Evolutionary conservation across 2,888 invertebrate genomes (phyloP), one percentile per base, ranked within the genome.

Genomic region (Barypeithes pellucidus): DNA sequence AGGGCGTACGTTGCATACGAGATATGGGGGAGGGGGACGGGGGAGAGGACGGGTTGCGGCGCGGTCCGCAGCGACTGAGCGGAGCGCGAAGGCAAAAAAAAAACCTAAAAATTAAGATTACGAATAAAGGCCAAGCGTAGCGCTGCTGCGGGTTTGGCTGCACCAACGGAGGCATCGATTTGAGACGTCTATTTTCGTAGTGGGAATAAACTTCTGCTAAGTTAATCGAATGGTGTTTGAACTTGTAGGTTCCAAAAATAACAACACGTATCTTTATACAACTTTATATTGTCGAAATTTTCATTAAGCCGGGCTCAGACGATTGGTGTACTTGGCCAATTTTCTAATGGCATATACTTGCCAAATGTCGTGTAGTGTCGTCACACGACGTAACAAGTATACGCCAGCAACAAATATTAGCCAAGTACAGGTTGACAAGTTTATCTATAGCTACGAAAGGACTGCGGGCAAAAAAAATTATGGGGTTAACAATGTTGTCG

Each of bases 1-100:
- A 87, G 87, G 86, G 84, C 86, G 86, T 82, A 84, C 84, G 82
- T 81, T 82, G 83, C 83, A 82, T 83, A 82, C 81, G 82, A 81
- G 81, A 79, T 80, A 72, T 69, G 73, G 65, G 73, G 72, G 67
- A 73, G 60, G 73, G 81, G 80, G 20, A 81, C 81, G 81, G 78
- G 81, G 76, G 73, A 62, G 61, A 72, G 72, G 73, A 67, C 73
- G 72, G 68, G 67, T 73, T 70, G 63, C 76, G 77, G 73, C 77
- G 75, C 77, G 77, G 70, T 72, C 67, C 67, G 71, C 67, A 39
- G 70, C 74, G 68, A 62, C 63, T 73, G 63, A 73, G 63, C 73
- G 73, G 59, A 73, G 73, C 66, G 72, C 67, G 36, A 61, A 43
- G 43, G 50, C 47, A 50, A 60, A 61, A 68, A 73, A 68, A 74